These are phyloP conservation scores for Leistus spinibarbis DNA, from an alignment of 2,888 invertebrate genomes.

Conservation along the genomic window DNA sequence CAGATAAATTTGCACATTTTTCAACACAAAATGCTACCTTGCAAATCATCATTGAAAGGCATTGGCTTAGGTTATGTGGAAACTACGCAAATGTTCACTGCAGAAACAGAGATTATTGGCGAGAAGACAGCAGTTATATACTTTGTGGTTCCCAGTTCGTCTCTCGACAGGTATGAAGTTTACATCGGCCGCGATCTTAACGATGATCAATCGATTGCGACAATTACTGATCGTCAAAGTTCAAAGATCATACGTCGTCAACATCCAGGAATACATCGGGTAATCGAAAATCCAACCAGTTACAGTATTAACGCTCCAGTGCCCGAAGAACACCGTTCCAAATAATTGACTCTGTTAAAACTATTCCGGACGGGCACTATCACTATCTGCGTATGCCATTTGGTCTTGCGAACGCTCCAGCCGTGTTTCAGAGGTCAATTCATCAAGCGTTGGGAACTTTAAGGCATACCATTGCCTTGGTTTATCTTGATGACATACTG, in stretches of 20 bases:
- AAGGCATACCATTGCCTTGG: slow-evolving; percentile 14
- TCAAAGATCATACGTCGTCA: too few species aligned
- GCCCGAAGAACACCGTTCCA: too few species aligned
- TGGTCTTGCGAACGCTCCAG: too few species aligned
- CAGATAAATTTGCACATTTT: neutral
- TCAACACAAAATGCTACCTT: neutral
- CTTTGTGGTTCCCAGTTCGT: slow-evolving; percentile 3
- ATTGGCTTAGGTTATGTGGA: neutral
- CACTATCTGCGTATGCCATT: too few species aligned
- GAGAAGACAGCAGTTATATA: neutral
- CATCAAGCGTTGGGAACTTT: too few species aligned
- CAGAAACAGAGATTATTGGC: slow-evolving; percentile 1
- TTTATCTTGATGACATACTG: slow-evolving; percentile 42
- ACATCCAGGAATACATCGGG: too few species aligned
- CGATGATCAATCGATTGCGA: neutral
- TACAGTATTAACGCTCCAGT: too few species aligned
- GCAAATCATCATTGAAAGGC: neutral
- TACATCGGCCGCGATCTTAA: neutral
- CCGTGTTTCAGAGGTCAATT: too few species aligned
- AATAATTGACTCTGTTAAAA: too few species aligned
- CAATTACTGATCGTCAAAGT: too few species aligned
- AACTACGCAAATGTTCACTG: neutral
- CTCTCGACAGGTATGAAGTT: slow-evolving; percentile 9
- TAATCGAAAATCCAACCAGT: too few species aligned
- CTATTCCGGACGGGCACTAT: too few species aligned